Conservation (phyloP, 1,140 invertebrate genomes). For the Rhynchophorus ferrugineus region DNA sequence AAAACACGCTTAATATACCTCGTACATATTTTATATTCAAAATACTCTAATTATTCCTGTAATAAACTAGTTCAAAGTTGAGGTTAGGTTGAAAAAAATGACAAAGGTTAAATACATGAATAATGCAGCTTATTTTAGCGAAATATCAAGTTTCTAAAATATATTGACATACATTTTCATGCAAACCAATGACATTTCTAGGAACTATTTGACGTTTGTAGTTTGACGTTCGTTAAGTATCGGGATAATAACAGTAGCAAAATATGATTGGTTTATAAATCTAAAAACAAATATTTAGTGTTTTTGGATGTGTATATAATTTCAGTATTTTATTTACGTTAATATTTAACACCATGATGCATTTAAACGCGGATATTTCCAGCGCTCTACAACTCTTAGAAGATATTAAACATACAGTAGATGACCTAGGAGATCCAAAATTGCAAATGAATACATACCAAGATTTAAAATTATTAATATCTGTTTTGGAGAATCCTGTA, state of each 20-base stretch:
- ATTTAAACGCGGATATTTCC: constrained; percentile 52
- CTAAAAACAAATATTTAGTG: not conserved
- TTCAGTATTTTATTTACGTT: not conserved
- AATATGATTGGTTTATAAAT: not conserved
- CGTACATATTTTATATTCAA: too few relatives aligned
- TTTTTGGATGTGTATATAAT: not conserved
- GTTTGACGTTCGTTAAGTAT: not conserved
- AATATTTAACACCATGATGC: constrained; percentile 26
- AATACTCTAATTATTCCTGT: too few relatives aligned
- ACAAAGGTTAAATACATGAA: too few relatives aligned
- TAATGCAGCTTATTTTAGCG: too few relatives aligned
- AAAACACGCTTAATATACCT: constrained; percentile 4
- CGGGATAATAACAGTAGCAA: not conserved
- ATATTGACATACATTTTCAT: too few relatives aligned
- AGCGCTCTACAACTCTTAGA: constrained; percentile 72
- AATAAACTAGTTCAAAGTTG: too few relatives aligned
- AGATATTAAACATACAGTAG: constrained; percentile 66
- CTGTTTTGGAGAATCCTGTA: constrained; percentile 84
- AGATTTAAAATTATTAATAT: constrained; percentile 80
- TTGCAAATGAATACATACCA: constrained; percentile 66
- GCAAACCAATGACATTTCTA: too few relatives aligned
- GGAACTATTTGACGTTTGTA: too few relatives aligned
- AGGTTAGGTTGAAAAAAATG: too few relatives aligned
- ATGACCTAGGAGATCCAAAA: constrained; percentile 65
- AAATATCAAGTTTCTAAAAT: too few relatives aligned